A percentile compares a stretch with the other conserved stretches of the same genome.
phyloP scores from a whole-genome alignment of 2,888 invertebrate genomes.

The Hemistola chrysoprasaria region DNA sequence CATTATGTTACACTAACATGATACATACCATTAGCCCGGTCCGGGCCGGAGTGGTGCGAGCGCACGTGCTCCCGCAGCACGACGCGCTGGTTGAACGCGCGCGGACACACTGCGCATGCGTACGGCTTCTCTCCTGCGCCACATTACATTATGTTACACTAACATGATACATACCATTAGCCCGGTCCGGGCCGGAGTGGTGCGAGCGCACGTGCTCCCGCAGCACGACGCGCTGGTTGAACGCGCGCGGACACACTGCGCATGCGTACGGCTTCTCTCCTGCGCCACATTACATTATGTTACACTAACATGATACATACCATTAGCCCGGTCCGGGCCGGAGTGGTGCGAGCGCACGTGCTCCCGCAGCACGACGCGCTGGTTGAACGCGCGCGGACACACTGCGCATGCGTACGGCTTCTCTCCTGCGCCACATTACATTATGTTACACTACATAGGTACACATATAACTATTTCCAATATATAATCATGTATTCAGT shows the following conservation, averaged over 20 bases:
- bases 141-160: too few relatives aligned
- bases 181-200: constrained; percentile 91
- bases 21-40: too few relatives aligned
- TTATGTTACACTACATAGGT: too few relatives aligned
- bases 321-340: constrained; percentile 86
- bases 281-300: too few relatives aligned
- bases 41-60: too few relatives aligned
- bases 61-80: too few relatives aligned
- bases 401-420: constrained; percentile 94
- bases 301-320: too few relatives aligned
- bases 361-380: constrained; percentile 92
- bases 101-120: constrained; percentile 92
- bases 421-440: constrained; percentile 80
- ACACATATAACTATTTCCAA: too few relatives aligned
- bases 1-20: too few relatives aligned
- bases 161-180: constrained; percentile 64
- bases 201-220: constrained; percentile 93
- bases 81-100: constrained; percentile 93
- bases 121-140: constrained; percentile 89
- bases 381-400: constrained; percentile 93
- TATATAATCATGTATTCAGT: too few relatives aligned
- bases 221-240: constrained; percentile 93
- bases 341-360: constrained; percentile 94
- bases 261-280: too few relatives aligned
- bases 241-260: constrained; percentile 91